Evolutionary conservation across 2,888 invertebrate genomes (phyloP), one percentile per base, ranked within the genome.

Genomic region (Ellobium chinense): DNA sequence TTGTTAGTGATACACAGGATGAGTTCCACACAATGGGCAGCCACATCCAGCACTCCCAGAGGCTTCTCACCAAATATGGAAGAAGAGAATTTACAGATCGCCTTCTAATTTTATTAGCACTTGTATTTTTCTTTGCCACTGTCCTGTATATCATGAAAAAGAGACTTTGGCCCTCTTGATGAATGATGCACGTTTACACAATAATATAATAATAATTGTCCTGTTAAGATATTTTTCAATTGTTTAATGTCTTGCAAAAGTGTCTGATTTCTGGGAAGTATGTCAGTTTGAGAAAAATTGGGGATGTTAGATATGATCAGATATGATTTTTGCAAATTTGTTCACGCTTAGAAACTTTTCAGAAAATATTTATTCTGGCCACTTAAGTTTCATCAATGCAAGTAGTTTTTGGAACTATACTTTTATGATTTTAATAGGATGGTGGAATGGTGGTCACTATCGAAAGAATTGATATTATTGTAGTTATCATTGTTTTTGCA

Each of bases 31-130:
- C 95, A 86, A 98, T 98, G 84, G 96, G 97, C 1, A 96, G 97
- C 83, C 96, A 96, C 34, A 97, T 98, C 87, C 95, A 96, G 36
- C 97, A 97, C 91, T 97, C 98, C 0, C 96, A 97, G 85, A 98
- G 97, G 92, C 94, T 99, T 12, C 94, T 99, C 65, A 97, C 97
- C 78, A 99, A 99, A 93, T 99, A 98, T 91, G 97, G 97, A 2
- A 94, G 98, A 76, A 94, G 99, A 56, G 99, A 99, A 94, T 96
- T 97, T 85, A 99, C 99, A 0, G 99, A 99, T 92, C 98, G 98
- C 94, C 95, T 98, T 80, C 94, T 99, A 12, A 92, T 93, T 62
- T 88, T 92, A 58, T 87, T 93, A n/a, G 92, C 92, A 29, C 82
- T 93, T 0, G 87, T 92, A 14, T 93, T 93, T 84, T 93, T 93